Evolutionary conservation across 2,113 vertebrate genomes (phyloP).

Genomic region (Paradoxurus hermaphroditus): DNA sequence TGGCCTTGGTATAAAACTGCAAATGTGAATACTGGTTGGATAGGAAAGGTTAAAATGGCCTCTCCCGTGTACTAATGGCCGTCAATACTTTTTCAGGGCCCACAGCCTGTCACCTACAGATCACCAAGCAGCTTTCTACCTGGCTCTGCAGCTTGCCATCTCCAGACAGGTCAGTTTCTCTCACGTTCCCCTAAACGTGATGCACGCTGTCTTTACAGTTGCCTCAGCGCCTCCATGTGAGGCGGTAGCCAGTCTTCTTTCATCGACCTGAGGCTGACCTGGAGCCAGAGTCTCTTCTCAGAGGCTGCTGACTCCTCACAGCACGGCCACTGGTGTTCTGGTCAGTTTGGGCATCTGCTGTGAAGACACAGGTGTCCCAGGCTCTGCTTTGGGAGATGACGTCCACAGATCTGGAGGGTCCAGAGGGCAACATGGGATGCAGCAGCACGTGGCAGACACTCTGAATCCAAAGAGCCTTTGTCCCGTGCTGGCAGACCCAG

Average conservation of each 20-base stretch:
- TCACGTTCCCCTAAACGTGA: accelerated
- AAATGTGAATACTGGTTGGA: background rate
- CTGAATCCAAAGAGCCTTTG: background rate
- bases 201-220: accelerated
- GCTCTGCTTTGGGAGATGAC: background rate
- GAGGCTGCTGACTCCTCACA: background rate
- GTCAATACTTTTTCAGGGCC: conserved; percentile 84
- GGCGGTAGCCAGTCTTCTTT: background rate
- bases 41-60: background rate
- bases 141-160: conserved; percentile 96
- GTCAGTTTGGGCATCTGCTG: background rate
- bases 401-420: background rate
- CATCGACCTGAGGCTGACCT: background rate
- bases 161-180: conserved; percentile 93
- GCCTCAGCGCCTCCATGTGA: accelerated
- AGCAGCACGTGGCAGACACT: background rate
- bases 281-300: background rate
- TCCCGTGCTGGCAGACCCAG: background rate
- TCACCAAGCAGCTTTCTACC: conserved; percentile 96
- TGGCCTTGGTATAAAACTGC: background rate
- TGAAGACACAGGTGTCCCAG: background rate
- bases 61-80: background rate
- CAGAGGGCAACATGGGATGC: background rate
- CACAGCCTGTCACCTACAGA: conserved; percentile 97
- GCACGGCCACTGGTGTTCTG: background rate